Base-by-base conservation (phyloP, 2,113 vertebrate species). In the Strix aluco region DNA sequence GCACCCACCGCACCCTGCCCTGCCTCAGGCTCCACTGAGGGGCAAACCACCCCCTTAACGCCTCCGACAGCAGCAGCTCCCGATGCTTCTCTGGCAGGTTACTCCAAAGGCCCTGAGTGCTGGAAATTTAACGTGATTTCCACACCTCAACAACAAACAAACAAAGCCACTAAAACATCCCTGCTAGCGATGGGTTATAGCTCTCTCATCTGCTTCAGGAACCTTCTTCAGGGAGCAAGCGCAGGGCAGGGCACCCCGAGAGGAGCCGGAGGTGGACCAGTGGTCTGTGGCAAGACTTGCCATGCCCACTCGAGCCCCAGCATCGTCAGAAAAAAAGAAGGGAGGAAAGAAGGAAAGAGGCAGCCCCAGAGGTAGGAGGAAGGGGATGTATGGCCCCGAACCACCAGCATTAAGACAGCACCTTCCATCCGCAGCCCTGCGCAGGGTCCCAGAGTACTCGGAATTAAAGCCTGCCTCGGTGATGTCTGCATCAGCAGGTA, bases 181-280 rank as follows among this genome's bases (percentile, higher is more conserved):
- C 36, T 61, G 34, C 40, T 18, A 69, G 38, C 26, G 49, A 19
- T 0, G 15, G 29, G 3, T 0, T 20, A 26, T 25, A 5, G 52
- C 19, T 15, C 38, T n/a, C 40, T 59, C 44, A 40, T 13, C 58
- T 46, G 44, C 73, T 27, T 32, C 44, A 51, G 62, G 54, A 79
- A n/a, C 26, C 1, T 0, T 21, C 54, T 49, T 11, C 0, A 4
- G 16, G n/a, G 38, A 40, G 40, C 21, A 7, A 49, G 54, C 3
- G 1, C 47, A 36, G 40, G 30, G 63, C 44, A 65, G 46, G 36
- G 26, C 2, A 38, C 57, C 30, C 36, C 3, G 2, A 47, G 40
- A 70, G 58, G 36, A 69, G n/a, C 49, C 0, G 2, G 75, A 26
- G 27, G 47, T 1, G 34, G 40, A 15, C 18, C 15, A 13, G 40